phyloP scores from a whole-genome alignment of 2,113 vertebrate genomes.

The Cephalopterus ornatus region DNA sequence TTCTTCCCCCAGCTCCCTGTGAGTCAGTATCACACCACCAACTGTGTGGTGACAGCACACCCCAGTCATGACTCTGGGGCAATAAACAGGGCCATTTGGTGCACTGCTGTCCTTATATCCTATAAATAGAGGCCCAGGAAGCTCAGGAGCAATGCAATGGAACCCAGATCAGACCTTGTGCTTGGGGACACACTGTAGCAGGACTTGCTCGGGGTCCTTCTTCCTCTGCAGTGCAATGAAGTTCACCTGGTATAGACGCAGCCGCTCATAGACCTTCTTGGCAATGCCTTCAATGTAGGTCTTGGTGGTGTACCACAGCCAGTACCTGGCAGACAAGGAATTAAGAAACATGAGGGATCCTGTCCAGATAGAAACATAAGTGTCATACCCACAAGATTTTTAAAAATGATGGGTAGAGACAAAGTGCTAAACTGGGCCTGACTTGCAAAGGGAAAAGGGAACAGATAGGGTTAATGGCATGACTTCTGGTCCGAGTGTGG shows the following conservation, averaged over 20 bases:
- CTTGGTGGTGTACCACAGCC: constrained; percentile 95
- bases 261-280: constrained; percentile 84
- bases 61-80: not conserved
- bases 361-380: not conserved
- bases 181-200: constrained; percentile 90
- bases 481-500: not conserved
- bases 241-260: constrained; percentile 90
- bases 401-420: not conserved
- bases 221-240: constrained; percentile 92
- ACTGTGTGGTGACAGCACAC: not conserved
- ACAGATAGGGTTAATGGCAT: not conserved
- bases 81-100: not conserved
- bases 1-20: not conserved
- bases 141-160: not conserved
- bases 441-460: not conserved
- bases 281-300: constrained; percentile 84
- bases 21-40: not conserved
- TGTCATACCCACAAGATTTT: not conserved
- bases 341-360: not conserved
- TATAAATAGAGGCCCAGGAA: not conserved
- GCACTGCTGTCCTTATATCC: not conserved
- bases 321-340: constrained; percentile 81
- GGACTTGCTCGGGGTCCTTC: constrained; percentile 87
- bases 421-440: not conserved
- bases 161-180: constrained; percentile 77